These are phyloP conservation scores for Nothoprocta perdicaria DNA, from an alignment of 2,113 vertebrate species.

Conservation along the genomic window DNA sequence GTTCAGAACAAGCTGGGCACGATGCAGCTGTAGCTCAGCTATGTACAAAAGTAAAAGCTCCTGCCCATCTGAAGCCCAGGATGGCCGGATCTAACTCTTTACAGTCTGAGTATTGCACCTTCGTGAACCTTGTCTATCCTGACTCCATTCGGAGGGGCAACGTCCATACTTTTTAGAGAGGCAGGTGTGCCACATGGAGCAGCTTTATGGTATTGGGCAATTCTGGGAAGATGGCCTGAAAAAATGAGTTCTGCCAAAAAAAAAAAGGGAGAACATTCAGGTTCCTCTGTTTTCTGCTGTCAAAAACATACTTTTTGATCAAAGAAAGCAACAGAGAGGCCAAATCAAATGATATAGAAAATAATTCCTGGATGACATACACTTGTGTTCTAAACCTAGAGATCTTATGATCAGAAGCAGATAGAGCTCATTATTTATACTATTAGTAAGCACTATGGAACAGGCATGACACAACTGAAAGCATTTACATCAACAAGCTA, in stretches of 20 bases:
- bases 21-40: not conserved
- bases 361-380: not conserved
- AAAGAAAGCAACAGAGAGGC: not conserved
- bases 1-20: not conserved
- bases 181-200: not conserved
- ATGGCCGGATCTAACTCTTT: not conserved
- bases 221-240: not conserved
- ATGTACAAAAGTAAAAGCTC: not conserved
- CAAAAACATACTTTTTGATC: not conserved
- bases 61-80: not conserved
- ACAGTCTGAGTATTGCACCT: not conserved
- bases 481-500: not conserved
- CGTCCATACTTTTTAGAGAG: not conserved
- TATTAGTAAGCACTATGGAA: not conserved
- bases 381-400: not conserved
- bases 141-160: not conserved
- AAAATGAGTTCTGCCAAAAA: not conserved
- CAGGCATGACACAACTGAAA: not conserved
- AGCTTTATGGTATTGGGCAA: not conserved
- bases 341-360: not conserved
- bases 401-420: not conserved
- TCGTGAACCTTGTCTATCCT: not conserved
- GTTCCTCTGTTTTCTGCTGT: not conserved
- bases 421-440: not conserved
- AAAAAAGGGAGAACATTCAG: not conserved